Percentiles rank a stretch among this genome's conserved stretches.
These are phyloP conservation scores for Amyelois transitella DNA, from an alignment of 1,140 invertebrate genomes.

Conservation along the genomic window DNA sequence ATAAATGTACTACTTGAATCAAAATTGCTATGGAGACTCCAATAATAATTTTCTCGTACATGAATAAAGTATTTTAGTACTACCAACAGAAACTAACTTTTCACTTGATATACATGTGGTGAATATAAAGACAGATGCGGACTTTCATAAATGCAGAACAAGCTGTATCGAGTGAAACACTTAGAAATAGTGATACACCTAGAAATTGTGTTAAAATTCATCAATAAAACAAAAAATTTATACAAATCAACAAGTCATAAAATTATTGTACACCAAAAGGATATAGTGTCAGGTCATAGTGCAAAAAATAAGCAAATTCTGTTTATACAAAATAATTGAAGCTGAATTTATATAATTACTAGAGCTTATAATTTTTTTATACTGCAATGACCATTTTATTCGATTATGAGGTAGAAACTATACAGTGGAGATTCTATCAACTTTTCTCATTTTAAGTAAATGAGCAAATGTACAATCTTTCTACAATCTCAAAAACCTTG, in stretches of 20 bases:
- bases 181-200: too few relatives aligned
- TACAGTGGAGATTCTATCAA: too few relatives aligned
- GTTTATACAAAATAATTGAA: constrained; percentile 5
- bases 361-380: not conserved
- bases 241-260: constrained; percentile 15
- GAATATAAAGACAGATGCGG: not conserved
- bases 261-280: constrained; percentile 11
- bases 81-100: too few relatives aligned
- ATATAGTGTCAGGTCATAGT: constrained; percentile 3
- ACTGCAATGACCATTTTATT: constrained; percentile 8
- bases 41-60: too few relatives aligned
- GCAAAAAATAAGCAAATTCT: constrained; percentile 12
- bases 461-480: too few relatives aligned
- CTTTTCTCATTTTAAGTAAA: too few relatives aligned
- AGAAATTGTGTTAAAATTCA: constrained; percentile 15
- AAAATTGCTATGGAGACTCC: too few relatives aligned
- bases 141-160: not conserved
- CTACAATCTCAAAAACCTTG: too few relatives aligned
- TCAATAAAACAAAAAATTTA: constrained; percentile 25
- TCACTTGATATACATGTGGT: constrained; percentile 2
- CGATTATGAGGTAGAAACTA: constrained; percentile 36
- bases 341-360: not conserved
- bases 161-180: not conserved
- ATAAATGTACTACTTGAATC: too few relatives aligned
- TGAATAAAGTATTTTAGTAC: too few relatives aligned